Percentiles rank a stretch among this genome's conserved stretches.
phyloP scores from a whole-genome alignment of 2,888 invertebrate species.

The Neocrepidodera transversa region DNA sequence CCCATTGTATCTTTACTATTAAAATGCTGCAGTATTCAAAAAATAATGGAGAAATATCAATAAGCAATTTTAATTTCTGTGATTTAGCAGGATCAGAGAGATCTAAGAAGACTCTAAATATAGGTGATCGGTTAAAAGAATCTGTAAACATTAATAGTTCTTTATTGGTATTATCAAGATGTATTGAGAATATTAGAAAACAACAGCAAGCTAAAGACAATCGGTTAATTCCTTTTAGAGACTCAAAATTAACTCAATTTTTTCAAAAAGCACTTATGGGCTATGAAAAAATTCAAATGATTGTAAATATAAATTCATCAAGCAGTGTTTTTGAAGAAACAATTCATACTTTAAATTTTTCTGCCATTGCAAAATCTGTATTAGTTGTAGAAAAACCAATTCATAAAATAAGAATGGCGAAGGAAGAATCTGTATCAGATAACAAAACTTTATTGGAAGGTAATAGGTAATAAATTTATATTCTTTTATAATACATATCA shows the following conservation, averaged over 20 bases:
- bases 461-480: too few species aligned
- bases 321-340: slow-evolving; percentile 81
- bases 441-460: too few species aligned
- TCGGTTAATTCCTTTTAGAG: slow-evolving; percentile 70
- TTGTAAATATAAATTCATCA: slow-evolving; percentile 84
- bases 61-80: slow-evolving; percentile 75
- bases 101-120: slow-evolving; percentile 74
- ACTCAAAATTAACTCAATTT: slow-evolving; percentile 88
- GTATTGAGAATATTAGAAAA: slow-evolving; percentile 67
- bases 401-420: too few species aligned
- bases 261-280: slow-evolving; percentile 82
- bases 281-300: slow-evolving; percentile 75
- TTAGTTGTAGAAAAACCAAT: slow-evolving; percentile 20
- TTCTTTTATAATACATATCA: too few species aligned
- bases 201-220: slow-evolving; percentile 49
- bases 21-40: slow-evolving; percentile 70
- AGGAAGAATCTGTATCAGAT: too few species aligned
- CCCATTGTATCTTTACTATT: slow-evolving; percentile 88
- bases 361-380: slow-evolving; percentile 76
- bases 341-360: slow-evolving; percentile 80
- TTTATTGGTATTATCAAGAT: slow-evolving; percentile 81
- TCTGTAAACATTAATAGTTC: slow-evolving; percentile 90
- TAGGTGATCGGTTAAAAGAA: slow-evolving; percentile 78
- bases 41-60: slow-evolving; percentile 47
- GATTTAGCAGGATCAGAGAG: slow-evolving; percentile 93